Conservation (phyloP, 2,888 invertebrate genomes). For the Ophioninae sp. region DNA sequence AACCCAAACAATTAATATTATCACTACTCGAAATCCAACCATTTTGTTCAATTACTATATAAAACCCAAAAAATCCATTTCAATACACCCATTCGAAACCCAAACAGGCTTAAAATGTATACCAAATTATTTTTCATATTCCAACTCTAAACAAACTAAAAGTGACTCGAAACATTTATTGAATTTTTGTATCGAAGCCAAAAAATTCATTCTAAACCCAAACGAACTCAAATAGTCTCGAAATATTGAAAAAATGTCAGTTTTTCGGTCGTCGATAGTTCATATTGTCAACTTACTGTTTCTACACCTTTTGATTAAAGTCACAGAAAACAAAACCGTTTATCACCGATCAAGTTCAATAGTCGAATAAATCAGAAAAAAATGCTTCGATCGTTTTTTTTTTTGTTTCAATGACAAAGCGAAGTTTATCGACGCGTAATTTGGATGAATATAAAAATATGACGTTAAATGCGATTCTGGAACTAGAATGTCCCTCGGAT, state of each 20-base stretch:
- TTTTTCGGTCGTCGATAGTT: neutral
- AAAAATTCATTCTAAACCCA: too few relatives aligned
- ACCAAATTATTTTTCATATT: too few relatives aligned
- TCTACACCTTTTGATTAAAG: slow-evolving; percentile 49
- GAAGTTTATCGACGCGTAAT: neutral
- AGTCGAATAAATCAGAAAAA: slow-evolving; percentile 21
- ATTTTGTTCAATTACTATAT: too few relatives aligned
- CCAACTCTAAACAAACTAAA: too few relatives aligned
- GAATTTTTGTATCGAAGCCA: too few relatives aligned
- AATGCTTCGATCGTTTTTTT: neutral
- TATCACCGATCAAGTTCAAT: slow-evolving; percentile 37
- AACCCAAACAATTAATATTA: too few relatives aligned
- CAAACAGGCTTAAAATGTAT: too few relatives aligned
- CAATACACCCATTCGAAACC: too few relatives aligned
- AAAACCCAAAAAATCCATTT: too few relatives aligned
- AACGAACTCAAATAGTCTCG: neutral
- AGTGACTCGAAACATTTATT: too few relatives aligned
- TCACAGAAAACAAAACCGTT: slow-evolving; percentile 21
- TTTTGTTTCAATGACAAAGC: slow-evolving; percentile 14
- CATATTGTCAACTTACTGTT: slow-evolving; percentile 49
- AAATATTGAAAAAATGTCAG: neutral
- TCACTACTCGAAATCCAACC: too few relatives aligned
- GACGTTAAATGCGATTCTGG: slow-evolving; percentile 26
- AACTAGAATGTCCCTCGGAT: slow-evolving; percentile 38
- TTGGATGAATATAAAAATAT: slow-evolving; percentile 1